Percentiles rank a stretch among this genome's conserved stretches.
Evolutionary conservation across 1,140 invertebrate species (phyloP).

Genomic region (Pristionchus pacificus): DNA sequence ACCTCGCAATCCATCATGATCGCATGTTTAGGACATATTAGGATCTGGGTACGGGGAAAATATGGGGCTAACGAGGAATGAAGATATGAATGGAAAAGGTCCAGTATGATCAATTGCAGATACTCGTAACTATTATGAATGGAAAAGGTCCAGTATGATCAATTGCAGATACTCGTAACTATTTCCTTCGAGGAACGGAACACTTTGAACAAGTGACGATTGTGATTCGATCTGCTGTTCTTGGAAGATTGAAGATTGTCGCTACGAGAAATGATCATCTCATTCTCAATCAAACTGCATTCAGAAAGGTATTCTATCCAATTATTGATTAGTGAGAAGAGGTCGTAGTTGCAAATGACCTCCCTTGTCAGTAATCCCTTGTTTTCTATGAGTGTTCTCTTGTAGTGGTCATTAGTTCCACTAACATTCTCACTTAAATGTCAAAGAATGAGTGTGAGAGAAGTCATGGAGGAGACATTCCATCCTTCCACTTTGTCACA

Average conservation of each 20-base stretch:
- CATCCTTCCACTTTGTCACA: too few species aligned
- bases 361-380: slow-evolving; percentile 12
- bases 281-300: slow-evolving; percentile 48
- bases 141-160: too few species aligned
- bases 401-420: too few species aligned
- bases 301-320: slow-evolving; percentile 42
- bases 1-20: too few species aligned
- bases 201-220: slow-evolving; percentile 53
- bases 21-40: too few species aligned
- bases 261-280: slow-evolving; percentile 50
- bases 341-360: slow-evolving; percentile 15
- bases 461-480: too few species aligned
- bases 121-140: slow-evolving; percentile 52
- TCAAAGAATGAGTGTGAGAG: too few species aligned
- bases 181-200: slow-evolving; percentile 51
- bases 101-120: slow-evolving; percentile 34
- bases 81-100: too few species aligned
- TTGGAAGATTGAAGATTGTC: slow-evolving; percentile 45
- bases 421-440: too few species aligned
- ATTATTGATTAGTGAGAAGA: neutral
- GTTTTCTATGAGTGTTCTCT: neutral
- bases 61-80: too few species aligned
- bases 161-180: slow-evolving; percentile 48
- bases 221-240: slow-evolving; percentile 39
- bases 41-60: too few species aligned